Evolutionary conservation across 2,113 vertebrate species (phyloP), one percentile per base, ranked within the genome.

Genomic region (Oncorhynchus gorbuscha): DNA sequence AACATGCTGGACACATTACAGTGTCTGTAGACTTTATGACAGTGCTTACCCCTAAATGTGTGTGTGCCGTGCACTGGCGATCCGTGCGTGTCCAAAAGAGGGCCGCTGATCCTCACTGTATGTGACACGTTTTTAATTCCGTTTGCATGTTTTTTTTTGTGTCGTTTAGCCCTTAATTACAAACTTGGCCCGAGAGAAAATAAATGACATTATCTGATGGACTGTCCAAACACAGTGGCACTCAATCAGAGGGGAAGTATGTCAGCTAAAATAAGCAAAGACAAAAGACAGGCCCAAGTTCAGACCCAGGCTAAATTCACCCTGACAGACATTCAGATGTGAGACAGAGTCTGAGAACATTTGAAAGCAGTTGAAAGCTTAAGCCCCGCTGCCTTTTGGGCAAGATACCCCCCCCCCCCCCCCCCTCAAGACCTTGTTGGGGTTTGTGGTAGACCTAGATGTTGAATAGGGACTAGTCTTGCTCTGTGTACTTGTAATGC

Each of bases 141-240:
- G 26, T 64, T 32, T 76, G 84, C 68, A 61, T 70, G 73, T 76
- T 83, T 73, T 83, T 74, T 55, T 61, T 88, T 89, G 82, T 89
- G 84, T 86, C 86, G 85, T 92, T 92, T 87, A 88, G 89, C 81
- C 84, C 74, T 89, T 92, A 92, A 92, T 93, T 90, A 91, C 85
- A 77, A 82, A 89, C 76, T 83, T 88, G 87, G 88, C 91, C 86
- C 24, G 65, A 78, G 93, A 91, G 89, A 87, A 92, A 91, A 89
- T 82, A 91, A 92, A 92, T 80, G 83, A 76, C 84, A 89, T 90
- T 88, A 92, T 92, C 92, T 89, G 93, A 92, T 93, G 86, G 86
- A 89, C 87, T 91, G 88, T 90, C 90, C 89, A 77, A 85, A 78
- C 85, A 55, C 59, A 62, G 59, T 71, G 85, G 81, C 84, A 89